Base-by-base conservation (phyloP, 2,888 invertebrate genomes). In the Allygus modestus region DNA sequence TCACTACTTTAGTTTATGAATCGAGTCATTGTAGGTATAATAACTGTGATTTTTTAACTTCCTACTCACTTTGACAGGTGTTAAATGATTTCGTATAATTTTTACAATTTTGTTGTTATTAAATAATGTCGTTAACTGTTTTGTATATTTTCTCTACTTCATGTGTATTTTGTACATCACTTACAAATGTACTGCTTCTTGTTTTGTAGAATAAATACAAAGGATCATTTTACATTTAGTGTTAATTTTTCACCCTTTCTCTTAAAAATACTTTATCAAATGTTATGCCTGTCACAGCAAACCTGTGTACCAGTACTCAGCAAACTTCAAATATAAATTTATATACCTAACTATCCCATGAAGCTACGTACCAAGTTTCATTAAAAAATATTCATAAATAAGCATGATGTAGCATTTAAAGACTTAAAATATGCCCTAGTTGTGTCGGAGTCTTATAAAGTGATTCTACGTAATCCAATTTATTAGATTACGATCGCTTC, bases 121-220 rank as follows among this genome's bases (percentile, higher is more conserved):
- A 41, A 33, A 41, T 73, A 41, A 73, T 77, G n/a, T 43, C 41
- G 43, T 46, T 77, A 31, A 11, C 51, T 43, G 43, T 77, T 51
- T 51, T 46, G 77, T 77, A 77, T 28, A 46, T 41, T 77, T 43
- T 77, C 41, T 28, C 41, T 46, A 28, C 51, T 51, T 73, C 73
- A 73, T 73, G 73, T 77, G 51, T 77, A 77, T 11, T 77, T 77
- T 77, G 77, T 77, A 77, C 77, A 77, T 77, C 77, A 77, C 77
- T 73, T 1, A 33, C 20, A 65, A 46, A 51, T 77, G 77, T 77
- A 77, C 77, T 77, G 77, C 77, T 77, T 77, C 77, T 51, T 77
- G 51, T 51, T 43, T 77, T 77, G 77, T 77, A 51, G 77, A 77
- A 28, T 77, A 77, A 77, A 77, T 73, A 65, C 65, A 65, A 65